Conservation (phyloP, 2,113 vertebrate species). For the Hippocampus guttulatus region DNA sequence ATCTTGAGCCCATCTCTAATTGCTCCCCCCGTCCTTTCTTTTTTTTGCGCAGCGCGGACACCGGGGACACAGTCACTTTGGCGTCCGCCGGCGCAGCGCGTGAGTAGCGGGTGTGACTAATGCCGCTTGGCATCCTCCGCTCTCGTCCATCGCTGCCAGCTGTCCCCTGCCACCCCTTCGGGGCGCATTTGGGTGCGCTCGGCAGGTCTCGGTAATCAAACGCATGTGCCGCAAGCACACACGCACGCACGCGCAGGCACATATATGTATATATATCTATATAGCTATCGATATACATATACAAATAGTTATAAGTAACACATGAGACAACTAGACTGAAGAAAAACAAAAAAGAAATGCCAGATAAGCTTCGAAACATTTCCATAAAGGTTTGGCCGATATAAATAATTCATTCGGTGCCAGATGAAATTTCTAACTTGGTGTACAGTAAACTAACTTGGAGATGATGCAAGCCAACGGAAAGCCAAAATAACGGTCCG, state of each 20-base stretch:
- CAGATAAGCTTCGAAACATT: too few species aligned
- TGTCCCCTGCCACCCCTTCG: slow-evolving; percentile 72
- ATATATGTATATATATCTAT: too few species aligned
- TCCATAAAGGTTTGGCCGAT: too few species aligned
- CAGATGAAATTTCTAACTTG: too few species aligned
- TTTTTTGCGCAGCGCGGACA: slow-evolving; percentile 64
- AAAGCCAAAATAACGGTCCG: too few species aligned
- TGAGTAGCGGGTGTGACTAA: slow-evolving; percentile 79
- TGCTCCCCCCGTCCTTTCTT: slow-evolving; percentile 59
- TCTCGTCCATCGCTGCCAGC: slow-evolving; percentile 69
- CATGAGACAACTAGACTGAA: too few species aligned
- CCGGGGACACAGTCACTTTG: slow-evolving; percentile 60
- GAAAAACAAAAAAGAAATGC: too few species aligned
- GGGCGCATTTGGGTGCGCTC: slow-evolving; percentile 65
- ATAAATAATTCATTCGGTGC: too few species aligned
- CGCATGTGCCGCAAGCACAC: slow-evolving; percentile 22
- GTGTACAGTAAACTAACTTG: too few species aligned
- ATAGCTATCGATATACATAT: too few species aligned
- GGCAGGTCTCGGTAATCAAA: slow-evolving; percentile 69
- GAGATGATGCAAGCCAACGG: too few species aligned
- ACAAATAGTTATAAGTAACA: too few species aligned
- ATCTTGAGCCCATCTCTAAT: slow-evolving; percentile 50
- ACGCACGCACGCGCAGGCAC: neutral
- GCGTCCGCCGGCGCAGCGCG: slow-evolving; percentile 65
- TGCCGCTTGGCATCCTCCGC: slow-evolving; percentile 69